Base-by-base conservation (phyloP, 2,888 invertebrate genomes). In the Chrysopilus asiliformis region DNA sequence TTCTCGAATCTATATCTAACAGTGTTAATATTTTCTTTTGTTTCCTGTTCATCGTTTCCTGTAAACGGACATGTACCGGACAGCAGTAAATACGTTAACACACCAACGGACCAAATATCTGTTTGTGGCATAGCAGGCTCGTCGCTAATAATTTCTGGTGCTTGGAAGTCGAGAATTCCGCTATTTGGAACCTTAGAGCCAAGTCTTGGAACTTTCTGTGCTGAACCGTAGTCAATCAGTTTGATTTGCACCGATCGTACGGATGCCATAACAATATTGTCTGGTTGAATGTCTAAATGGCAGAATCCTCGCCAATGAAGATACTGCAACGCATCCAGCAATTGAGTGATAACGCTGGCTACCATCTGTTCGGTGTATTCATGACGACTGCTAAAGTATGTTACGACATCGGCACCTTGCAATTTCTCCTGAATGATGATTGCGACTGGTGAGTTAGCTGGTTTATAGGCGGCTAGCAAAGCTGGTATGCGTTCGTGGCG, bases 21-120 rank as follows among this genome's bases (percentile, higher is more conserved):
- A 67, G 79, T 90, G 46, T 81, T 76, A 51, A 94, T 87, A 64
- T 95, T 94, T 60, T 87, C 85, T 47, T 81, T 75, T 4, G 87
- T 90, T 60, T 94, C 93, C 14, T 76, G 71, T 40, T 81, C 79
- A 48, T 80, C 79, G 3, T 67, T 68, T 3, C 91, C 94, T 41
- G 72, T 70, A 76, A 91, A 98, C 31, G 97, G 93, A 36, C 93
- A 82, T 40, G 76, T 78, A 12, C 95, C 97, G 4, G 93, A 93
- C 45, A 98, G 65, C 67, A 98, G 71, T 28, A 94, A 71, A 66
- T 97, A 98, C 1, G 87, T 71, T 5, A 97, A 67, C 9, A 87
- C 87, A 35, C 94, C 97, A 34, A 97, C 73, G 14, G 87, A 82
- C 98, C 97, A 98, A 51, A 97, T 79, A 64, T 98, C 98, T 3